phyloP scores from a whole-genome alignment of 2,888 invertebrate genomes.

The Drosophila sordidula region DNA sequence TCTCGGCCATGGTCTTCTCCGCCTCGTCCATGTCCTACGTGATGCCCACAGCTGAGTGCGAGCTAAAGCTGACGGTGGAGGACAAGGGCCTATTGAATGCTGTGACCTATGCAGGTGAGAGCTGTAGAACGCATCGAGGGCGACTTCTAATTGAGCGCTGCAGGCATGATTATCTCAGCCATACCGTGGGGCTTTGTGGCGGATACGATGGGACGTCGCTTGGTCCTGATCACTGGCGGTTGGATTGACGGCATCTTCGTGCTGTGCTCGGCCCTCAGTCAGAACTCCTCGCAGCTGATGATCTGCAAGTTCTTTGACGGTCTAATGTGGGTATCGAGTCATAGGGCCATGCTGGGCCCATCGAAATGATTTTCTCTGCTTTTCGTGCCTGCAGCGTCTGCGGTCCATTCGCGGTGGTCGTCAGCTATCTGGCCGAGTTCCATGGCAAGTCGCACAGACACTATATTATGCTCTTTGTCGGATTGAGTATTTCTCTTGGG shows the following conservation, averaged over 20 bases:
- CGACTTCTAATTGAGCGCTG: not conserved
- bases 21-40: conserved; percentile 90
- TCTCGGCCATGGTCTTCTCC: conserved; percentile 89
- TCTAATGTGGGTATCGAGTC: conserved; percentile 86
- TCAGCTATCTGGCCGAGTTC: conserved; percentile 90
- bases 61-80: conserved; percentile 88
- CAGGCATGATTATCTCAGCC: conserved; percentile 91
- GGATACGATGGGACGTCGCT: conserved; percentile 89
- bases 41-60: conserved; percentile 90
- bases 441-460: conserved; percentile 88
- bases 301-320: conserved; percentile 90
- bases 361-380: not conserved
- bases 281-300: conserved; percentile 88
- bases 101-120: conserved; percentile 89
- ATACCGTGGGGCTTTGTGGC: conserved; percentile 91
- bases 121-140: too few relatives aligned
- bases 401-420: conserved; percentile 90
- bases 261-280: conserved; percentile 88
- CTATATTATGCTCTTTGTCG: conserved; percentile 88
- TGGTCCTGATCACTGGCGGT: conserved; percentile 89
- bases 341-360: not conserved
- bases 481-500: conserved; percentile 88
- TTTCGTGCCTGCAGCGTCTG: conserved; percentile 85
- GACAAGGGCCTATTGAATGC: conserved; percentile 90
- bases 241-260: conserved; percentile 88